These are phyloP conservation scores for Apodemia zela DNA, from an alignment of 2,888 invertebrate genomes.

Conservation along the genomic window DNA sequence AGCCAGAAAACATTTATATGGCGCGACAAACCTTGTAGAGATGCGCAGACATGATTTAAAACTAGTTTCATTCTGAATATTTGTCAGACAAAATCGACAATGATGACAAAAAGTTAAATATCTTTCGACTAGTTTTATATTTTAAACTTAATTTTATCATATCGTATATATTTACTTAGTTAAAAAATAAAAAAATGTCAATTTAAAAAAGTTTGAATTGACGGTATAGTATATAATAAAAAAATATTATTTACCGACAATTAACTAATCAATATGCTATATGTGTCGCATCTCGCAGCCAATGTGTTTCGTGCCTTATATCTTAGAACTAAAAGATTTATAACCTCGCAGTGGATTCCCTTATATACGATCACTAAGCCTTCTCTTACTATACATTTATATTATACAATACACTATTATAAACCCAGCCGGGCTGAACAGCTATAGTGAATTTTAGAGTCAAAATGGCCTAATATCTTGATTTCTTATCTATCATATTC, in stretches of 20 bases:
- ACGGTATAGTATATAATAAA: background rate
- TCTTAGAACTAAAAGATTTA: slow-evolving; percentile 31
- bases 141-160: too few relatives aligned
- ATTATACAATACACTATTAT: slow-evolving; percentile 3
- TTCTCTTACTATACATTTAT: slow-evolving; percentile 10
- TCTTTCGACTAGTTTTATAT: too few relatives aligned
- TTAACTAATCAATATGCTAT: background rate
- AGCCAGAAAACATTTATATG: background rate
- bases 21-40: background rate
- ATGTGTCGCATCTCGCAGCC: background rate
- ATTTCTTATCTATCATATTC: background rate
- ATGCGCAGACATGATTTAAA: too few relatives aligned
- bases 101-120: background rate
- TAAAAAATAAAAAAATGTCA: too few relatives aligned
- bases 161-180: background rate
- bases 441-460: background rate
- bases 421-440: background rate
- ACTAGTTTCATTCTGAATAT: too few relatives aligned
- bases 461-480: background rate
- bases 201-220: too few relatives aligned
- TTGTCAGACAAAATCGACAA: background rate
- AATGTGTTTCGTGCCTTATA: slow-evolving; percentile 10
- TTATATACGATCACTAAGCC: slow-evolving; percentile 7
- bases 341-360: slow-evolving; percentile 22
- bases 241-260: too few relatives aligned